These are phyloP conservation scores for Hybos culiciformis DNA, from an alignment of 2,888 invertebrate genomes.

Conservation along the genomic window DNA sequence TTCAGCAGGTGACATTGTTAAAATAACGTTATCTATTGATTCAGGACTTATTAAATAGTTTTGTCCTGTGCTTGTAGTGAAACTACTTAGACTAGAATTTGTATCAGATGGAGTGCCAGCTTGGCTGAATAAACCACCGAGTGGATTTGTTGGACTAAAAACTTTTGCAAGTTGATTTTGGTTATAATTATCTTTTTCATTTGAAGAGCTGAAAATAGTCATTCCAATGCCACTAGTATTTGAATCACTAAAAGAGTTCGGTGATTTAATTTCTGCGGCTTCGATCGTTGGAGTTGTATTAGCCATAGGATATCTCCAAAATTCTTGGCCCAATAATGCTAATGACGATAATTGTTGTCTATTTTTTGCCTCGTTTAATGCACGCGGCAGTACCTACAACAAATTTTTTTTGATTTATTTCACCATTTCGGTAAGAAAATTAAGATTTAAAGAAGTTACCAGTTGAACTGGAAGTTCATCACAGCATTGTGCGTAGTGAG, in stretches of 20 bases:
- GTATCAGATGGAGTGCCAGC: constrained; percentile 47
- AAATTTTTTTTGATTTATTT: no score
- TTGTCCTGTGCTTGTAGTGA: constrained; percentile 43
- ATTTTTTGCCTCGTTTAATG: constrained; percentile 75
- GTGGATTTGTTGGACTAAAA: constrained; percentile 27
- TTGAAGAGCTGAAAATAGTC: constrained; percentile 29
- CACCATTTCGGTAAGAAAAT: no score
- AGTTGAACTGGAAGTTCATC: constrained; percentile 89
- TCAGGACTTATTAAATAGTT: constrained; percentile 39
- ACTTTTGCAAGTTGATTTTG: constrained; percentile 18
- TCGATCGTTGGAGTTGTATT: constrained; percentile 43
- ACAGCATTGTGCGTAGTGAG: constrained; percentile 87
- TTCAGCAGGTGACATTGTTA: constrained; percentile 60
- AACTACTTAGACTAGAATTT: constrained; percentile 62
- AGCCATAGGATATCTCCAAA: constrained; percentile 71
- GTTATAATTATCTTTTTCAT: constrained; percentile 16
- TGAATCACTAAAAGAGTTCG: constrained; percentile 33
- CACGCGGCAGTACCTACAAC: constrained; percentile 70
- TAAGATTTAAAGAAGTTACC: no score
- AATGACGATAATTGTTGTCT: constrained; percentile 81
- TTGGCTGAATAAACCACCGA: constrained; percentile 28
- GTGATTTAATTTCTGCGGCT: constrained; percentile 30
- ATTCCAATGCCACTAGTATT: constrained; percentile 35
- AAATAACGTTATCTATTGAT: constrained; percentile 51
- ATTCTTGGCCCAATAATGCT: constrained; percentile 78